A percentile compares a stretch with the other conserved stretches of the same genome.
Conservation (phyloP, 2,797 vertebrate species). For the Anguilla anguilla region DNA sequence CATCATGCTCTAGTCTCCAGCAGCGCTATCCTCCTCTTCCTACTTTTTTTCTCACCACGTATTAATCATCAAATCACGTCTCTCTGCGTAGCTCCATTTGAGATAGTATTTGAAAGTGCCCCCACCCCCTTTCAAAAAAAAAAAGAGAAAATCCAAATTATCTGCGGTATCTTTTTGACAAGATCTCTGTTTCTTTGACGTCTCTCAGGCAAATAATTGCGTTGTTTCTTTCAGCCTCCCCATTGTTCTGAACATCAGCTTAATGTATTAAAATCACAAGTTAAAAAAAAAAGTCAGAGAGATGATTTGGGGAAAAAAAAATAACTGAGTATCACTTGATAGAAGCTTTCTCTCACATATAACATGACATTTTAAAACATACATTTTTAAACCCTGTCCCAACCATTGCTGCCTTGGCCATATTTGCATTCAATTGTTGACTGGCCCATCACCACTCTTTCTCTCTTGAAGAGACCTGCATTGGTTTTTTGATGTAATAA, state of each 20-base stretch:
- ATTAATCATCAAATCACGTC: constrained; percentile 38
- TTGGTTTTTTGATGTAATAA: constrained; percentile 52
- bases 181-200: constrained; percentile 55
- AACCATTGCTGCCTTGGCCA: not conserved
- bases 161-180: constrained; percentile 52
- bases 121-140: constrained; percentile 14
- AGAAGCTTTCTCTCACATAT: not conserved
- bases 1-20: constrained; percentile 54
- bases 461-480: constrained; percentile 41
- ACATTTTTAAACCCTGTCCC: not conserved
- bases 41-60: constrained; percentile 10
- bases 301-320: constrained; percentile 55
- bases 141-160: constrained; percentile 43
- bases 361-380: not conserved
- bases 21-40: constrained; percentile 10
- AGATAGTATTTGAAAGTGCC: constrained; percentile 26
- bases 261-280: constrained; percentile 48
- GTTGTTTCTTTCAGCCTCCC: constrained; percentile 55
- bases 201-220: constrained; percentile 62
- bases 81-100: constrained; percentile 3
- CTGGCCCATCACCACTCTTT: constrained; percentile 27
- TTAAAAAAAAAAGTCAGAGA: constrained; percentile 45
- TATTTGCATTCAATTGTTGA: not conserved
- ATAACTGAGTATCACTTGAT: not conserved
- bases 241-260: constrained; percentile 54